phyloP scores from a whole-genome alignment of 23 tunicate species.

The Clavelina lepadiformis region DNA sequence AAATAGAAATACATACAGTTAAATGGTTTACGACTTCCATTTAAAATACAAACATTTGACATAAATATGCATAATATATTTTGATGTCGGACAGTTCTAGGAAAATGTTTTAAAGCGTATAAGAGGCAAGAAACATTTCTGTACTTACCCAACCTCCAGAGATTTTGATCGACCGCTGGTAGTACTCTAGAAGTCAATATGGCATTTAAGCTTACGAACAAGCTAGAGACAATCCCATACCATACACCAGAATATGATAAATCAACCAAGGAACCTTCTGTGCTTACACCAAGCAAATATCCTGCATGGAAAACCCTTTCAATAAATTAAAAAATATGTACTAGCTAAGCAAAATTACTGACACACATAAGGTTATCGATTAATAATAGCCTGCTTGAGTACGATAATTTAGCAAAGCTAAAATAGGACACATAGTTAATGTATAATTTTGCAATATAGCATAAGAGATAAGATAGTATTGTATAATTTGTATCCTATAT shows the following conservation, averaged over 20 bases:
- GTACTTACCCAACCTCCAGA: constrained; percentile 21
- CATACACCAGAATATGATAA: constrained; percentile 12
- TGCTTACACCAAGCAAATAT: constrained; percentile 33
- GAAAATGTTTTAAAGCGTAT: neutral
- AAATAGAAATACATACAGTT: too few species aligned
- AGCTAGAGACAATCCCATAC: constrained; percentile 28
- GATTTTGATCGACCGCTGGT: constrained; percentile 30
- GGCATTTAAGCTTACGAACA: constrained; percentile 33
- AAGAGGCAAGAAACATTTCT: neutral
- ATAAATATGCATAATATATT: too few species aligned
- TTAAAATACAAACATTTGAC: too few species aligned
- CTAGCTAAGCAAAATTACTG: too few species aligned
- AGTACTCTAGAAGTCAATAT: constrained; percentile 25
- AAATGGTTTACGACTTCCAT: too few species aligned
- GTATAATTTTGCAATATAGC: neutral
- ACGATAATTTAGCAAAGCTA: neutral
- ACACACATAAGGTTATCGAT: neutral
- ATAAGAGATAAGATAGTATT: too few species aligned
- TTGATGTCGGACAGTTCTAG: too few species aligned
- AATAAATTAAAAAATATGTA: too few species aligned
- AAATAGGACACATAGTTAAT: neutral
- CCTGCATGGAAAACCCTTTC: constrained; percentile 2
- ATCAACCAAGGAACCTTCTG: constrained; percentile 15
- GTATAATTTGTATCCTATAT: neutral
- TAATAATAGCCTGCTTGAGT: neutral